phyloP scores from a whole-genome alignment of 2,113 vertebrate genomes.

The Prietella phreatophila region DNA sequence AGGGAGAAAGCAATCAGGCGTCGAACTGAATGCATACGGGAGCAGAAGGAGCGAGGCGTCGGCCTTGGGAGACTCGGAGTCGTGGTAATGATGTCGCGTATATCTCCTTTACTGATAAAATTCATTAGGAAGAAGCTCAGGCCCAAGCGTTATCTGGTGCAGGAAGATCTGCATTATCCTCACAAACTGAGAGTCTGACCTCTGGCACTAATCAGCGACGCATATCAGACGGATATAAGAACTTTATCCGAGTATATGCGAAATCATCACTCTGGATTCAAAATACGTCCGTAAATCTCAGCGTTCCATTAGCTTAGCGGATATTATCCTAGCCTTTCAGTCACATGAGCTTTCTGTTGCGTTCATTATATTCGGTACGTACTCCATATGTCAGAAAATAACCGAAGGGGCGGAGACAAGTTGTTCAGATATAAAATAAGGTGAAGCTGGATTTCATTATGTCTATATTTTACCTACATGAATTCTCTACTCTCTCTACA shows the following conservation, averaged over 20 bases:
- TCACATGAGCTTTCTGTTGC: background rate
- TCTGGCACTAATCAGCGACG: background rate
- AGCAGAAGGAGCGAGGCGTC: background rate
- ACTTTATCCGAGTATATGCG: background rate
- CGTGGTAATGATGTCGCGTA: slow-evolving; percentile 40
- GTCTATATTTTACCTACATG: background rate
- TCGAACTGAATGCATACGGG: slow-evolving; percentile 46
- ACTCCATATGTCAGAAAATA: background rate
- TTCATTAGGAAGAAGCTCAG: slow-evolving; percentile 31
- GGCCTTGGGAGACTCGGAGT: background rate
- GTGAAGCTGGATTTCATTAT: background rate
- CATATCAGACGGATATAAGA: background rate
- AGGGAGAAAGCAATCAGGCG: slow-evolving; percentile 51
- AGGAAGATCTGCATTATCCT: background rate
- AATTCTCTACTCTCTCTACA: background rate
- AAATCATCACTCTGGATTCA: background rate
- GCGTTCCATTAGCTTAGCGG: too few relatives aligned
- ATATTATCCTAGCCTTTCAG: too few relatives aligned
- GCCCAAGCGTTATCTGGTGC: background rate
- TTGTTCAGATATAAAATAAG: background rate
- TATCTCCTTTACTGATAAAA: slow-evolving; percentile 41
- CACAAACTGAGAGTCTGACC: background rate
- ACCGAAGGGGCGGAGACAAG: background rate
- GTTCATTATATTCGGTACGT: background rate
- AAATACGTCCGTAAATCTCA: background rate